Evolutionary conservation across 2,797 vertebrate genomes (phyloP), one percentile per base, ranked within the genome.

Genomic region (Antennarius maculatus): DNA sequence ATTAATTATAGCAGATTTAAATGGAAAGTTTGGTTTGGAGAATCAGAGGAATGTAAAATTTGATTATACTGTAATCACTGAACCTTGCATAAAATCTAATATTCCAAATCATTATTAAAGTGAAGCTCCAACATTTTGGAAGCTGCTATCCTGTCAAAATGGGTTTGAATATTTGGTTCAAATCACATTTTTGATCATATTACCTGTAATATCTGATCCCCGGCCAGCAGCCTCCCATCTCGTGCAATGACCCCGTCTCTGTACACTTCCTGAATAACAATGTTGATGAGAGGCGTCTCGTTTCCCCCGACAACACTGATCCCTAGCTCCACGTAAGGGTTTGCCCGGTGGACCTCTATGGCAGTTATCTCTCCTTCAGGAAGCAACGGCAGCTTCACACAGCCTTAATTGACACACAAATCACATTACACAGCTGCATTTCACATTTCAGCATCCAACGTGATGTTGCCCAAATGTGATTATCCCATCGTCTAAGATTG

Each of bases 231-330:
- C 86, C 98, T 91, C 80, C 97, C 97, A 15, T 99, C 97, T 81
- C 95, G 94, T 71, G 98, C 97, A 34, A 99, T 97, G 77, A 98
- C 94, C 17, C 97, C 96, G 37, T 99, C 97, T 28, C 97, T 92
- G 91, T 98, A 99, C 79, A 99, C 97, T 76, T 99, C 98, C 82
- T 99, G 98, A 88, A 99, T 99, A 75, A 99, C 97, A 51, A 99
- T 92, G 92, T 98, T 99, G 86, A 99, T 98, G 88, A 99, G 93
- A 53, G 98, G 98, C 0, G 98, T 99, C 90, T 99, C 98, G 45
- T 98, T 99, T 76, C 98, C 98, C 48, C 98, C 98, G 6, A 99
- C 98, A 47, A 99, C 94, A 87, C 98, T 99, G 88, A 99, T 96
- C 83, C 98, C 98, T 81, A 99, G 89, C 88, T 99, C 97, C 2